These are phyloP conservation scores for Mercenaria mercenaria DNA, from an alignment of 1,140 invertebrate species.

Conservation along the genomic window DNA sequence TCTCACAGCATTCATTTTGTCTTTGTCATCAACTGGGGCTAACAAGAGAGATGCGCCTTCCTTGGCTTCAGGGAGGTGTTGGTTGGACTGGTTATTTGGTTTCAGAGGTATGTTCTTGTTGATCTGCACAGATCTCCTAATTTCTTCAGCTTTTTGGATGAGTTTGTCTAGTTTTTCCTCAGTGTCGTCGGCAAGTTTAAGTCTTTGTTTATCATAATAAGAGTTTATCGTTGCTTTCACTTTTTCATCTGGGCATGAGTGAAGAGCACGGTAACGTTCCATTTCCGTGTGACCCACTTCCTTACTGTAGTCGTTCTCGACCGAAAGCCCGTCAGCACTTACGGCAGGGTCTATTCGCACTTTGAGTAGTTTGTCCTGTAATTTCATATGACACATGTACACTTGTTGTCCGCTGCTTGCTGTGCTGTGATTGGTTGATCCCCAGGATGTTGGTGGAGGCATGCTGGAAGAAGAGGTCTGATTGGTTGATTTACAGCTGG, in stretches of 20 bases:
- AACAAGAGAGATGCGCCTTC: conserved; percentile 61
- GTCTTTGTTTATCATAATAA: conserved; percentile 72
- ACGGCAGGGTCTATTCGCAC: conserved; percentile 60
- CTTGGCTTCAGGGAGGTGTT: neutral
- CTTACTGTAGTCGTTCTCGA: conserved; percentile 67
- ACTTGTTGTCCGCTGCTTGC: conserved; percentile 57
- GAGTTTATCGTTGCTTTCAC: conserved; percentile 66
- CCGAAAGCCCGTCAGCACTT: conserved; percentile 58
- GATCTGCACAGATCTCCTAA: conserved; percentile 16
- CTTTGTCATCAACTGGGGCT: conserved; percentile 31
- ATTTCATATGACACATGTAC: conserved; percentile 64
- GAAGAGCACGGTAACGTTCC: conserved; percentile 70
- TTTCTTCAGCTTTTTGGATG: conserved; percentile 52
- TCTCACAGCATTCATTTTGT: conserved; percentile 47
- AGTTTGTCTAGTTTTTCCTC: conserved; percentile 58
- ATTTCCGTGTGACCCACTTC: conserved; percentile 69
- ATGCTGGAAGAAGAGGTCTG: conserved; percentile 1
- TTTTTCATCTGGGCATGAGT: conserved; percentile 50
- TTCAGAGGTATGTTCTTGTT: neutral
- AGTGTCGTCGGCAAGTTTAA: conserved; percentile 53
- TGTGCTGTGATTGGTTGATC: conserved; percentile 15
- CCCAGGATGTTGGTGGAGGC: conserved; percentile 13
- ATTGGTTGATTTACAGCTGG: conserved; percentile 4
- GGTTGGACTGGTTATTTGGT: neutral
- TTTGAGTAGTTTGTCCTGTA: conserved; percentile 69